Evolutionary conservation across 1,140 invertebrate species (phyloP).

Genomic region (Atta texana): DNA sequence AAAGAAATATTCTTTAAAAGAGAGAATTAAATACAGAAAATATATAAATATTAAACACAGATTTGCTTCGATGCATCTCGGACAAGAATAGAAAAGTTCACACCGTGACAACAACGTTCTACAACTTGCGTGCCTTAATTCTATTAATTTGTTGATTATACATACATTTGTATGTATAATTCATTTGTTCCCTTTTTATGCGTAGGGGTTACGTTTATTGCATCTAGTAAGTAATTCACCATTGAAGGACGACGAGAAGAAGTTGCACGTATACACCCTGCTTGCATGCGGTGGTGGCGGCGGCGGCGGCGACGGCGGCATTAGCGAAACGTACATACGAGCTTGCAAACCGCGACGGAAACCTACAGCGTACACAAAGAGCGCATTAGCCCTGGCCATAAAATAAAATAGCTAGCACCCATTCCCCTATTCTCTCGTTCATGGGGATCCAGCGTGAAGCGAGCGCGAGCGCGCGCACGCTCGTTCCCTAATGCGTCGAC

Average conservation of each 20-base stretch:
- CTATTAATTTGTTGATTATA: not conserved
- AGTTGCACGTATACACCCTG: not conserved
- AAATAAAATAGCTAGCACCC: constrained; percentile 84
- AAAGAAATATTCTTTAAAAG: not conserved
- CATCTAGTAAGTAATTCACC: constrained; percentile 16
- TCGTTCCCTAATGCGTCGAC: constrained; percentile 53
- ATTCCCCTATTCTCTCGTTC: constrained; percentile 65
- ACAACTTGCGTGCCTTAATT: not conserved
- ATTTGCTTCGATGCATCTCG: not conserved
- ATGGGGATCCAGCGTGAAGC: constrained; percentile 46
- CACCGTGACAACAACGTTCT: no score
- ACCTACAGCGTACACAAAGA: constrained; percentile 85
- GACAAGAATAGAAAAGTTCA: not conserved
- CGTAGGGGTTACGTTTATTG: not conserved
- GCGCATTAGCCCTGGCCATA: constrained; percentile 85
- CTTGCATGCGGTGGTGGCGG: not conserved
- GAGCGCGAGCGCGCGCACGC: constrained; percentile 1
- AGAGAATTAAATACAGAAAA: not conserved
- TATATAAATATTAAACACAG: not conserved
- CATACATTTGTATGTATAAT: not conserved
- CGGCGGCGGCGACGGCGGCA: constrained; percentile 49
- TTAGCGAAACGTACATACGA: constrained; percentile 78
- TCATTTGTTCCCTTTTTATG: not conserved
- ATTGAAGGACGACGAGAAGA: not conserved
- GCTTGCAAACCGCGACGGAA: constrained; percentile 82